A percentile compares a stretch with the other conserved stretches of the same genome.
Evolutionary conservation across 2,888 invertebrate genomes (phyloP).

Genomic region (Leucoma salicis): DNA sequence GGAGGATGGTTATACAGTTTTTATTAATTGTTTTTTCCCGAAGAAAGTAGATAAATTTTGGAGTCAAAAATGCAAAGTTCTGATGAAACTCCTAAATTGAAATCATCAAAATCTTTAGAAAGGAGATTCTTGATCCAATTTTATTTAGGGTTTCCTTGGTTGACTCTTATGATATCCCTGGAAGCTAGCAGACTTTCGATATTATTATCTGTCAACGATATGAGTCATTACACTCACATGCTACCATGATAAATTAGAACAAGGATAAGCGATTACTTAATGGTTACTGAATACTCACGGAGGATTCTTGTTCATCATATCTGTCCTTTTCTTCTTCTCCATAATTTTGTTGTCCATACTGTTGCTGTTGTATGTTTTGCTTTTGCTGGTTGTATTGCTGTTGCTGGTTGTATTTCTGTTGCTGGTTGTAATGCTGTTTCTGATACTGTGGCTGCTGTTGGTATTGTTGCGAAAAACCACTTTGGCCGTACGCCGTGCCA

Average conservation of each 20-base stretch:
- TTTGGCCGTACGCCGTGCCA: conserved; percentile 36
- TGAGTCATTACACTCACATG: too few relatives aligned
- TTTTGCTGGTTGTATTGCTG: conserved; percentile 20
- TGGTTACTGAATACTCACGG: conserved; percentile 48
- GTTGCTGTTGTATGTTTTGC: conserved; percentile 6
- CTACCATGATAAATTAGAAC: not conserved
- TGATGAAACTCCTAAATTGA: too few relatives aligned
- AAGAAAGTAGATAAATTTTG: too few relatives aligned
- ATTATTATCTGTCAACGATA: not conserved
- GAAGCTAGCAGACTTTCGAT: not conserved
- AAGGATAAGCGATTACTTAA: not conserved
- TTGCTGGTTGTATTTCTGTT: too few relatives aligned
- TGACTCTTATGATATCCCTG: too few relatives aligned
- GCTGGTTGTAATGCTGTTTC: too few relatives aligned
- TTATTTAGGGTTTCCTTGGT: too few relatives aligned
- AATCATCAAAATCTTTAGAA: too few relatives aligned
- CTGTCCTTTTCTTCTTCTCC: conserved; percentile 18
- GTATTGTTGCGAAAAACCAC: not conserved
- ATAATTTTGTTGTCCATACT: conserved; percentile 19
- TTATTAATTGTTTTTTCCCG: too few relatives aligned
- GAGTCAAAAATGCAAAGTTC: too few relatives aligned
- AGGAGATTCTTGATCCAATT: too few relatives aligned
- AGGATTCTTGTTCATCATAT: conserved; percentile 61
- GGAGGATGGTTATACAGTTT: too few relatives aligned
- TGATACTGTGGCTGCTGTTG: conserved; percentile 20